Evolutionary conservation across 2,797 vertebrate genomes (phyloP), one percentile per base, ranked within the genome.

Genomic region (Muscicapa striata): DNA sequence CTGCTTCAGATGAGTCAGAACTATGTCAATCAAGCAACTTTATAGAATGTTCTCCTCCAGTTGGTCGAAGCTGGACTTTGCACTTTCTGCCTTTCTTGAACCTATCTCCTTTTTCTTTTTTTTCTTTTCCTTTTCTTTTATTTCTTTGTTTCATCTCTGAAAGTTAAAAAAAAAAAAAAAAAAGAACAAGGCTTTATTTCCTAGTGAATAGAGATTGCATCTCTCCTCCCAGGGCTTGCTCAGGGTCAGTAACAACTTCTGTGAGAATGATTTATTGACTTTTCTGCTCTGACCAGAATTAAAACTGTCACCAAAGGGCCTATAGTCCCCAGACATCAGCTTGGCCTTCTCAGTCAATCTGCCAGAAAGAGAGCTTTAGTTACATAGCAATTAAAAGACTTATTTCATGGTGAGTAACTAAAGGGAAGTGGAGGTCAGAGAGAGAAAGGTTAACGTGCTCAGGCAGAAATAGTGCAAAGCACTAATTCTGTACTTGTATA

Each of bases 231-330:
- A 95, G 92, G 93, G 85, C 90, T 95, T 94, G 92, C 94, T 96
- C 70, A 90, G 95, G 92, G 92, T 96, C 95, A 96, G 81, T 85
- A 95, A 92, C 92, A 89, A 90, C 96, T 96, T 95, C 94, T 95
- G 87, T 9, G 8, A 95, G 92, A 96, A 94, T 83, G 94, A 96
- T 97, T 97, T 97, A 97, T 97, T 96, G 97, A 97, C 95, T 96
- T 96, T 81, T 96, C 82, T 77, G 54, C 89, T 89, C 91, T 95
- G 95, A 93, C 92, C 93, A 93, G 95, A 97, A 96, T 96, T 97
- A 94, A 97, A 97, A 95, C 77, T 88, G 89, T 94, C 96, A 97
- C 91, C 92, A 94, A 91, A 92, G 93, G 93, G 91, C 89, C 93
- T 95, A 75, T 94, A 86, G 96, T 97, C 95, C 84, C 95, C 91